Percentiles rank a stretch among this genome's conserved stretches.
Evolutionary conservation across 2,113 vertebrate species (phyloP).

Genomic region (Malurus melanocephalus): DNA sequence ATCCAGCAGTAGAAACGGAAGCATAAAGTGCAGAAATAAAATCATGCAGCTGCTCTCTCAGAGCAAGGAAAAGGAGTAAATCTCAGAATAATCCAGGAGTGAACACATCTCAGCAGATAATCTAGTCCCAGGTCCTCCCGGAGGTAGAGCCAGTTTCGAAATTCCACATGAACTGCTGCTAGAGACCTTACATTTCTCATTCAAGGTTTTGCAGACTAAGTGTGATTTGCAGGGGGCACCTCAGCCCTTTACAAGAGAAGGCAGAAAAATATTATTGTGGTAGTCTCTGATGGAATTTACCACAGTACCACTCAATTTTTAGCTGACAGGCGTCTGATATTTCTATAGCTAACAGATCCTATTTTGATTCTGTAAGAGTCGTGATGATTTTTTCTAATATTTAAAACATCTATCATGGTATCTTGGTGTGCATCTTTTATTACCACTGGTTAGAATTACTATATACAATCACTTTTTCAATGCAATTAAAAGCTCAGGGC

Average conservation of each 20-base stretch:
- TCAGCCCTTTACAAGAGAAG: background rate
- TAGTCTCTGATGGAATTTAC: background rate
- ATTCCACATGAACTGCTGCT: background rate
- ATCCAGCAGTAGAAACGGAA: background rate
- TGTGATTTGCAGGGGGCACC: background rate
- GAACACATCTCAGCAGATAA: background rate
- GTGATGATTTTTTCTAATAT: background rate
- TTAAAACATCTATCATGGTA: background rate
- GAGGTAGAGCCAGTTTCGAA: background rate
- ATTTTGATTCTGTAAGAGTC: background rate
- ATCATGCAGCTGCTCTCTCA: background rate
- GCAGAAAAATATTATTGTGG: background rate
- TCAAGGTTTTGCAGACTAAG: background rate
- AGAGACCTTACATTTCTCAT: background rate
- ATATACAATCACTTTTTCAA: background rate
- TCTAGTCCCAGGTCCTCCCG: background rate
- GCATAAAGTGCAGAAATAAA: background rate
- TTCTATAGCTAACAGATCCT: background rate
- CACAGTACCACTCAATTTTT: background rate
- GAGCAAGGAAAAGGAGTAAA: background rate
- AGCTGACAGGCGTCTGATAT: background rate
- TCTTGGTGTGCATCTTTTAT: background rate
- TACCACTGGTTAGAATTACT: background rate
- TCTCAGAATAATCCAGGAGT: background rate
- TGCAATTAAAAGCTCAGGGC: background rate